Evolutionary conservation across 1,140 invertebrate genomes (phyloP).

Genomic region (Danaus plexippus): DNA sequence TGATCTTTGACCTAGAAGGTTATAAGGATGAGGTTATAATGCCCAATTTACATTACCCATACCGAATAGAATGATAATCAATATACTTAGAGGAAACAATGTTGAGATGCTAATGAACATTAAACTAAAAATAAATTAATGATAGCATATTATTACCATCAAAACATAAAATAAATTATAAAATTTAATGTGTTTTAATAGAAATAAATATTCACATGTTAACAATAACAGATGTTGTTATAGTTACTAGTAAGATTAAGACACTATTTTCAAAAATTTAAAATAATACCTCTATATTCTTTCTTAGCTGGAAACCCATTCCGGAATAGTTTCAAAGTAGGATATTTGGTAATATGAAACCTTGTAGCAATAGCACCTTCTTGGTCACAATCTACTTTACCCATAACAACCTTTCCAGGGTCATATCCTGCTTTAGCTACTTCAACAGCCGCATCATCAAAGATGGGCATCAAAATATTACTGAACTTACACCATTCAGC

Average conservation of each 20-base stretch:
- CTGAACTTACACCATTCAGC: slow-evolving; percentile 98
- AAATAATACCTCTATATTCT: slow-evolving; percentile 86
- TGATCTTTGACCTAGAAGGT: slow-evolving; percentile 70
- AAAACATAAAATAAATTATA: too few relatives aligned
- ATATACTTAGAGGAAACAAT: too few relatives aligned
- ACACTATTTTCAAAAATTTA: too few relatives aligned
- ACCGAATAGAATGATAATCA: too few relatives aligned
- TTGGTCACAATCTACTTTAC: slow-evolving; percentile 96
- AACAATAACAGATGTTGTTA: too few relatives aligned
- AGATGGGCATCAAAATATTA: slow-evolving; percentile 95
- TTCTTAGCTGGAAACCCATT: slow-evolving; percentile 95
- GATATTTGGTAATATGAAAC: slow-evolving; percentile 98
- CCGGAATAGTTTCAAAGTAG: slow-evolving; percentile 95
- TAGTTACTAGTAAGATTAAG: too few relatives aligned
- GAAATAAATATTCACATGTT: too few relatives aligned
- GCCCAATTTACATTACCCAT: too few relatives aligned
- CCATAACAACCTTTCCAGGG: slow-evolving; percentile 89
- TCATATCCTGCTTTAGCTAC: slow-evolving; percentile 86
- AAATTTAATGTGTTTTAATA: too few relatives aligned
- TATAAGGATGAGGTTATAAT: neutral
- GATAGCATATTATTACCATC: too few relatives aligned
- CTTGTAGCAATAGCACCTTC: slow-evolving; percentile 87
- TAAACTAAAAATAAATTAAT: too few relatives aligned
- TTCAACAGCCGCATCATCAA: slow-evolving; percentile 95
- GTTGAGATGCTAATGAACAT: too few relatives aligned